A percentile compares a stretch with the other conserved stretches of the same genome.
These are phyloP conservation scores for Channallabes apus DNA, from an alignment of 2,797 vertebrate species.

Conservation along the genomic window DNA sequence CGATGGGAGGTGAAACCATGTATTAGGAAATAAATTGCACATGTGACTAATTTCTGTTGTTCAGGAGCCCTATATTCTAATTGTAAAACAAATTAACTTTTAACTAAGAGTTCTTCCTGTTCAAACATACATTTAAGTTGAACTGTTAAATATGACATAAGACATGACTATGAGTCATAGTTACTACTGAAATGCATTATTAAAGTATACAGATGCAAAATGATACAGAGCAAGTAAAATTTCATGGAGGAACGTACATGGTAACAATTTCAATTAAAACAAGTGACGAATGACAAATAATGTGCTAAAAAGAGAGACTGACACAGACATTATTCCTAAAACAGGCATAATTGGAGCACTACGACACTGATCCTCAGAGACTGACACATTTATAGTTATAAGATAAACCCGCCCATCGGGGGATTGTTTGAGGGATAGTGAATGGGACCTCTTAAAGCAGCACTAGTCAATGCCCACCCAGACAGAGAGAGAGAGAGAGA, in stretches of 20 bases:
- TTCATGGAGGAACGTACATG: background rate
- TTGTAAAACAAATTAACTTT: background rate
- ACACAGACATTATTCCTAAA: conserved; percentile 43
- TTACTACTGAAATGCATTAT: background rate
- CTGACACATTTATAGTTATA: conserved; percentile 42
- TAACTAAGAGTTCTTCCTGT: background rate
- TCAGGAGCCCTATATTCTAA: background rate
- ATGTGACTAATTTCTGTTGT: background rate
- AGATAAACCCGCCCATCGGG: conserved; percentile 51
- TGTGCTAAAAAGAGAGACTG: background rate
- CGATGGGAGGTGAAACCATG: background rate
- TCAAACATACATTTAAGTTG: background rate
- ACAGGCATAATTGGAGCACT: conserved; percentile 36
- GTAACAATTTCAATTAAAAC: background rate
- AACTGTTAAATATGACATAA: background rate
- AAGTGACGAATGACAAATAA: background rate
- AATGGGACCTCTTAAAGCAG: conserved; percentile 46
- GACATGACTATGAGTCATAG: background rate
- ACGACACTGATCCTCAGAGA: conserved; percentile 38
- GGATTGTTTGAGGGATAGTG: conserved; percentile 39
- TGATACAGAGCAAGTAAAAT: background rate
- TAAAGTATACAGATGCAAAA: background rate
- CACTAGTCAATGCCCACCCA: conserved; percentile 44
- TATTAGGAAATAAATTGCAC: conserved; percentile 10
- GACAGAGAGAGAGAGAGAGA: conserved; percentile 52